phyloP scores from a whole-genome alignment of 2,113 vertebrate genomes.

The Toxotes jaculatrix region DNA sequence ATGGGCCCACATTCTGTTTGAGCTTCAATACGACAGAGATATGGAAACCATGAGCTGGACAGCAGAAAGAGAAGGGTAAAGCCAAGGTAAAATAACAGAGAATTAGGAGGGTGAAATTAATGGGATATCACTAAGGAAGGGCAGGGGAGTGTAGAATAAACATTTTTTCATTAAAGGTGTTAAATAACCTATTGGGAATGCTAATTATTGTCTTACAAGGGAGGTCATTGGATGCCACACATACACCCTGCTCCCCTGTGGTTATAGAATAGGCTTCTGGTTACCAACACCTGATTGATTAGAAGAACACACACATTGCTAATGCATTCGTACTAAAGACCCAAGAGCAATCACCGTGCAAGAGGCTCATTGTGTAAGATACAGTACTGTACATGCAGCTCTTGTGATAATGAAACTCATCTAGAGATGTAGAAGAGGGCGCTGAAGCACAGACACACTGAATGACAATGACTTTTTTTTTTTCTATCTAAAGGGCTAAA shows the following conservation, averaged over 20 bases:
- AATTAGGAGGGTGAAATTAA: conserved; percentile 40
- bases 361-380: conserved; percentile 17
- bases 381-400: conserved; percentile 43
- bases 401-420: conserved; percentile 5
- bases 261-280: conserved; percentile 29
- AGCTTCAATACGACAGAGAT: conserved; percentile 68
- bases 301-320: conserved; percentile 28
- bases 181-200: conserved; percentile 34
- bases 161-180: conserved; percentile 16
- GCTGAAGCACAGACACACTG: conserved; percentile 1
- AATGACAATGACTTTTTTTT: not conserved
- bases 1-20: conserved; percentile 65
- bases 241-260: not conserved
- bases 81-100: conserved; percentile 19
- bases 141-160: conserved; percentile 14
- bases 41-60: conserved; percentile 65
- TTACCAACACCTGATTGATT: conserved; percentile 59
- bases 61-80: conserved; percentile 22
- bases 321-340: conserved; percentile 21
- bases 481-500: not conserved
- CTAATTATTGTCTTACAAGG: conserved; percentile 34
- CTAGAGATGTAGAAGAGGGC: not conserved
- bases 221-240: conserved; percentile 29
- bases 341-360: conserved; percentile 15
- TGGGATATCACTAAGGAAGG: conserved; percentile 2